Base-by-base conservation (phyloP, 2,797 vertebrate species). In the Simalia tracyae region DNA sequence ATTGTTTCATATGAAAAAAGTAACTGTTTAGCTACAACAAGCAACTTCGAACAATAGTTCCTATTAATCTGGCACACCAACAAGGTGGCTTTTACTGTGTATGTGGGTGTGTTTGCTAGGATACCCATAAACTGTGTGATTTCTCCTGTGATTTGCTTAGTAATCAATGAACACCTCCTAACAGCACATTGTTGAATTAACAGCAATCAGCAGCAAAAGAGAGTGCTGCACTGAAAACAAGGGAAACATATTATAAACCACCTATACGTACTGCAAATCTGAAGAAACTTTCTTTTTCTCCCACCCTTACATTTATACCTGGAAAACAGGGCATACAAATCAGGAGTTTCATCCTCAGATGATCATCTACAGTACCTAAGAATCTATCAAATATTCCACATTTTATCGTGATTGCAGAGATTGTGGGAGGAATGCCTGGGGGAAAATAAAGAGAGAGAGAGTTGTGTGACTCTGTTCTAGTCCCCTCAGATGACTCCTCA, bases 31-130 rank as follows among this genome's bases (percentile, higher is more conserved):
- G 97, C 89, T n/a, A 2, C 93, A 97, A 94, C 93, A 97, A 97
- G 96, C 93, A 86, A 96, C 91, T 93, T n/a, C 92, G 66, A 91
- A 95, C 94, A 88, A 28, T 84, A 90, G 92, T 92, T 90, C 54
- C 91, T 95, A 96, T 97, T 96, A 94, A 96, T 97, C 93, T 97
- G 92, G 86, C 85, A 91, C n/a, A 93, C 95, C 96, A 95, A 89
- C 10, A 28, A 88, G 14, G 66, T 94, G 54, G 42, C 92, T 91
- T 96, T 95, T 95, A 90, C 92, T 85, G 93, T 4, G 9, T 56
- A n/a, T 28, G 9, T 81, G 2, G 46, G 36, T 46, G 4, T 94
- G 92, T 24, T 17, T 92, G 24, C 92, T 89, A 91, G 15, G 28
- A 31, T 28, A 89, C 31, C 90, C 26, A 81, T 93, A 96, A 93